Conservation (phyloP, 2,113 vertebrate genomes). For the Phainopepla nitens region DNA sequence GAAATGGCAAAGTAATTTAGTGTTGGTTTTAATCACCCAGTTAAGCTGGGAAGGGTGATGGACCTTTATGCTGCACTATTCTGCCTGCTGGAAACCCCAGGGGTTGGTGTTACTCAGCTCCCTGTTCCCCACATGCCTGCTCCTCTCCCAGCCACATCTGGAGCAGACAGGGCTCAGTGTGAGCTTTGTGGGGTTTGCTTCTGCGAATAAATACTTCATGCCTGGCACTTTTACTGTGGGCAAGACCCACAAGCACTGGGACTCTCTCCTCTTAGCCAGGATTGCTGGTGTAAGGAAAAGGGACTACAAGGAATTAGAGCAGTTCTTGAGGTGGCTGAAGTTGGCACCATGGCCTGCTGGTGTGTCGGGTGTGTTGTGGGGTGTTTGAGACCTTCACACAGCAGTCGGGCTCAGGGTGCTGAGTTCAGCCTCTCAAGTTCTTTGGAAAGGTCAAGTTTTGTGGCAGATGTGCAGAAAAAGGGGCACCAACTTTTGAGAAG, state of each 20-base stretch:
- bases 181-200: not conserved
- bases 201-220: not conserved
- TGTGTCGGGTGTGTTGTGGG: not conserved
- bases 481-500: not conserved
- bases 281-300: not conserved
- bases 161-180: not conserved
- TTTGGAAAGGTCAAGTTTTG: not conserved
- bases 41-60: not conserved
- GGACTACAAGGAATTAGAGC: not conserved
- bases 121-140: not conserved
- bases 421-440: not conserved
- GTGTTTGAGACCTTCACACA: rapidly evolving
- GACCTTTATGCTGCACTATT: not conserved
- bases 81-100: not conserved
- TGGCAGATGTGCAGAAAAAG: not conserved
- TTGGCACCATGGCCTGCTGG: not conserved
- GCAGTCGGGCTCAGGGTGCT: not conserved
- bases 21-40: not conserved
- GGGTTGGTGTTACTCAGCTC: rapidly evolving
- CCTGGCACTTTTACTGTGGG: not conserved
- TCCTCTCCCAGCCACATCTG: not conserved
- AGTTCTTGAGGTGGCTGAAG: not conserved
- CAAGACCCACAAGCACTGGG: not conserved
- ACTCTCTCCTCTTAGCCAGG: not conserved
- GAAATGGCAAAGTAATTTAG: not conserved